Base-by-base conservation (phyloP, 2,888 invertebrate species). In the Rhamphomyia laevipes region DNA sequence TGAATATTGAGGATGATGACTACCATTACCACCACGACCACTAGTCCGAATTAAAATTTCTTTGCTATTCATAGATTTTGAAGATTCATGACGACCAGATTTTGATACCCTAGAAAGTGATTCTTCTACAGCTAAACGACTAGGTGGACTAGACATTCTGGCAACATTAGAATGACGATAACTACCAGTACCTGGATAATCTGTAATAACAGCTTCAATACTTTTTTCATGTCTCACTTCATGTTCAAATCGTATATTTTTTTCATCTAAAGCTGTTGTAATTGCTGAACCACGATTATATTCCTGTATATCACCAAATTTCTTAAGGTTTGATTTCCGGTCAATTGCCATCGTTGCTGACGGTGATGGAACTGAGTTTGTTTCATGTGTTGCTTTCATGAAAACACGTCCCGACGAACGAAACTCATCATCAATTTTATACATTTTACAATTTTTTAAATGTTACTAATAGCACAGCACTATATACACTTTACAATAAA, bases 221-320 rank as follows among this genome's bases (percentile, higher is more conserved):
- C 71, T 71, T 68, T 75, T 73, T 70, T 74, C 60, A 72, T 76
- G 61, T 71, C 76, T 65, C 66, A 76, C 65, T 73, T 76, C 67
- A 70, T 74, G 71, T 66, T 79, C 62, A 50, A 66, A 70, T 33
- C 65, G 61, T 17, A 69, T 59, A 50, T 61, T 65, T 3, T 60
- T 58, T 51, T 66, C 66, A 54, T 70, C 70, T 52, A 80, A 65
- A 61, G 76, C 78, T 31, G 80, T 80, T 37, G 80, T 80, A 53
- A 80, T 80, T 13, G 80, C 74, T 7, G 80, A 74, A n/a, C 80
- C 80, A 41, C 76, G 74, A 13, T 55, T 50, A 12, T 13, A 56
- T 71, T 73, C 57, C 30, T 57, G 53, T 49, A 56, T 52, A 40
- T 59, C 61, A 44, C 53, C 57, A 43, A 57, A 13, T n/a, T 23